Percentiles rank a stretch among this genome's conserved stretches.
Conservation (phyloP, 2,113 vertebrate genomes). For the Malurus alboscapulatus region DNA sequence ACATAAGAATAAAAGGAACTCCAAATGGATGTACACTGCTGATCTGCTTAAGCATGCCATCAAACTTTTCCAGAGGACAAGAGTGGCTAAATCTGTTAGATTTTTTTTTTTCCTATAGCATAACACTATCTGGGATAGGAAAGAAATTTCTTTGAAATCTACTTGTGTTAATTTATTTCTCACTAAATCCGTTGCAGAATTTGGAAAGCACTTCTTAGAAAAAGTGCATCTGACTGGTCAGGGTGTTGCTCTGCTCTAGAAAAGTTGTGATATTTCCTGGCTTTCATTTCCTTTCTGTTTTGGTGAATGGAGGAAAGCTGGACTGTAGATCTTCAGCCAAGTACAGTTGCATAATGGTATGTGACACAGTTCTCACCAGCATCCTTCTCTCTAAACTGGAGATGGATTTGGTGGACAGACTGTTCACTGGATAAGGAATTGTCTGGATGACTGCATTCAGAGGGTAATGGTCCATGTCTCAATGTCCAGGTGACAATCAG, state of each 20-base stretch:
- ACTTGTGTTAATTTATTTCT: not conserved
- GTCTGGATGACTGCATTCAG: not conserved
- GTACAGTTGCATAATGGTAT: not conserved
- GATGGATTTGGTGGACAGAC: not conserved
- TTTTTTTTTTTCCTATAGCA: not conserved
- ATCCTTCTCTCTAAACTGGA: not conserved
- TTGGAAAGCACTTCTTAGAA: not conserved
- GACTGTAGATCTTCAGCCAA: not conserved
- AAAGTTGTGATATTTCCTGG: not conserved
- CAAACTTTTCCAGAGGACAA: not conserved
- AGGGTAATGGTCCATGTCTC: not conserved
- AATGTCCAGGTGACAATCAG: not conserved
- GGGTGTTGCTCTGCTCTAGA: not conserved
- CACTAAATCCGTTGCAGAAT: not conserved
- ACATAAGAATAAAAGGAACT: not conserved
- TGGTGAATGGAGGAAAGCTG: not conserved
- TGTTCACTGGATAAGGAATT: not conserved
- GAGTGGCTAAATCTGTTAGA: not conserved
- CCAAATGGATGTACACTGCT: not conserved
- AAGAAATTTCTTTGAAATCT: not conserved
- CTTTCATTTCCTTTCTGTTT: not conserved
- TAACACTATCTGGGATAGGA: not conserved
- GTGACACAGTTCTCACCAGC: rapidly evolving
- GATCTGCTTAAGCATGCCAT: not conserved
- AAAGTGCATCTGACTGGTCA: not conserved